phyloP scores from a whole-genome alignment of 2,113 vertebrate genomes.

The Semnornis frantzii region DNA sequence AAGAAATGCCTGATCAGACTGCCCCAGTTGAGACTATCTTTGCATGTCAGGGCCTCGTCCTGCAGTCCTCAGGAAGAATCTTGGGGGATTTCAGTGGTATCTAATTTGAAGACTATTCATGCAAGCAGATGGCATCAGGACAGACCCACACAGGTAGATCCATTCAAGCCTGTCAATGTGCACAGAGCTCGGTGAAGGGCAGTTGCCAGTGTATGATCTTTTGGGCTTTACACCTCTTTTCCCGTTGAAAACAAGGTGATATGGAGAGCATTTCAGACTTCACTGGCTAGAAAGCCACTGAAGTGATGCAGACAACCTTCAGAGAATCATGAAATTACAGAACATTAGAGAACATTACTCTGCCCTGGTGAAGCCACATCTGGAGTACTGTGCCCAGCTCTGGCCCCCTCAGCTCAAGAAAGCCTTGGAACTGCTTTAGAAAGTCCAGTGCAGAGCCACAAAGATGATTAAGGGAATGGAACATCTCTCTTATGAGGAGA shows the following conservation, averaged over 20 bases:
- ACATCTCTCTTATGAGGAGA: too few relatives aligned
- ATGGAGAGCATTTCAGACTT: not conserved
- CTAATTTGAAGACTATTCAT: not conserved
- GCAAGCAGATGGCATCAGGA: not conserved
- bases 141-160: not conserved
- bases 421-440: too few relatives aligned
- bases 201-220: not conserved
- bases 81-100: not conserved
- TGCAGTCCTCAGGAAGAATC: not conserved
- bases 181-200: not conserved
- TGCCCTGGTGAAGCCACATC: too few relatives aligned
- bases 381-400: too few relatives aligned
- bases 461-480: too few relatives aligned
- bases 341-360: too few relatives aligned
- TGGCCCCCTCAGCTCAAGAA: too few relatives aligned
- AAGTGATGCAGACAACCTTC: not conserved
- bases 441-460: too few relatives aligned
- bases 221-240: not conserved
- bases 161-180: accelerated
- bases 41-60: not conserved
- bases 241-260: not conserved
- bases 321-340: too few relatives aligned
- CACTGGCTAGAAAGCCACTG: not conserved
- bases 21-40: not conserved
- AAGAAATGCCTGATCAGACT: not conserved